Base-by-base conservation (phyloP, 2,888 invertebrate species). In the Fragum whitleyi region DNA sequence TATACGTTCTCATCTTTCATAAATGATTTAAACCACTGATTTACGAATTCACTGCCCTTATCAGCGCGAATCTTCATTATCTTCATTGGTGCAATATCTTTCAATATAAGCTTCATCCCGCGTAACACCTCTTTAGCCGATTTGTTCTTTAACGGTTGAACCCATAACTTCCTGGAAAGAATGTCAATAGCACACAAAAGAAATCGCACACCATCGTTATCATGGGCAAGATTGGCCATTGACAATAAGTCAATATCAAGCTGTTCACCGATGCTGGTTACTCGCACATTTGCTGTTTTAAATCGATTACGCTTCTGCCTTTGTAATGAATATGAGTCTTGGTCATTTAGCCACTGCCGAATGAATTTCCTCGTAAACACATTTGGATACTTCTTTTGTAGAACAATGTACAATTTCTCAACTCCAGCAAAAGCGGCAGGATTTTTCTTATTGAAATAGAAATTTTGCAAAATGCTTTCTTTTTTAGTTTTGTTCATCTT, bases 1-100 rank as follows among this genome's bases (percentile, higher is more conserved):
- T 85, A 82, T 26, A 85, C 76, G 28, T 67, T 57, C 21, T 23
- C 65, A 21, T 79, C 65, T 47, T 71, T 74, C 73, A 85, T 77
- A 14, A 65, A 76, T 47, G 72, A 74, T 57, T 77, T 81, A 77
- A 82, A 82, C 75, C 75, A 78, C 29, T 69, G 65, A 39, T 77
- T 72, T 6, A 51, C 55, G 47, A 81, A 78, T 29, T 78, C 72
- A 28, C 53, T 75, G n/a, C 78, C 81, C 36, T 74, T 82, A 65
- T 76, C 82, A 6, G 75, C 59, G 16, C 75, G 68, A 32, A 79
- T 21, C 57, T 79, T 82, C 39, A 39, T 19, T 23, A 67, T 62
- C 72, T 74, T 74, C 47, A 23, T 68, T 2, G 71, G 73, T 42
- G 62, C 29, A 28, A 77, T 69, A 28, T 61, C 62, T 47, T 26